These are phyloP conservation scores for Chelonoidis abingdonii DNA, from an alignment of 2,113 vertebrate species.

Conservation along the genomic window DNA sequence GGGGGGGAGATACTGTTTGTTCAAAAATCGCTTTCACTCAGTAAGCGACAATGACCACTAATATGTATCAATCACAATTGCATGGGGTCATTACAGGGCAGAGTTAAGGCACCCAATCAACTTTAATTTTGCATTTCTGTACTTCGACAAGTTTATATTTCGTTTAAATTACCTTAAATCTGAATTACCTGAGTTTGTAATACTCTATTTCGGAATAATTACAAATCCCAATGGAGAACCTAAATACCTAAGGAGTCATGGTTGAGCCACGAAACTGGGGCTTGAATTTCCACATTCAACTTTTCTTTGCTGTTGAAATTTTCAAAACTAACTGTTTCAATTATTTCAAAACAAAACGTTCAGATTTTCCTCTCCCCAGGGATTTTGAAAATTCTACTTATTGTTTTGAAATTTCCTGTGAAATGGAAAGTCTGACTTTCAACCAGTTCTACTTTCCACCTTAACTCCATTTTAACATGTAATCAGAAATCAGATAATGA, in stretches of 20 bases:
- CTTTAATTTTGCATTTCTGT: not conserved
- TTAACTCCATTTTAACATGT: not conserved
- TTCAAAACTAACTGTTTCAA: not conserved
- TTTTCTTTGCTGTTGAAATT: not conserved
- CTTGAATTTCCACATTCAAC: not conserved
- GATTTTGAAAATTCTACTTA: not conserved
- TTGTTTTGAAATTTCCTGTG: not conserved
- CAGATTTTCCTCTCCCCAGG: not conserved
- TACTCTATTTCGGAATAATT: not conserved
- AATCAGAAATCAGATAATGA: too few species aligned
- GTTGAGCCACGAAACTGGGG: not conserved
- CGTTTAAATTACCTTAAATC: not conserved
- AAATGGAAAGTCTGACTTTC: not conserved
- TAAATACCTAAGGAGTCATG: not conserved
- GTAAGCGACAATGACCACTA: not conserved
- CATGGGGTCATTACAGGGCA: not conserved
- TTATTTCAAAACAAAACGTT: not conserved
- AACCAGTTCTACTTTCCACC: not conserved
- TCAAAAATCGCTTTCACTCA: not conserved
- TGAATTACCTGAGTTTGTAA: not conserved
- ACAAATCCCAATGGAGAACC: not conserved
- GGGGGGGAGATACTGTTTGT: not conserved
- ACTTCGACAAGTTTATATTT: not conserved
- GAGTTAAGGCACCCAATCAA: not conserved
- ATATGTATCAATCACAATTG: not conserved